Percentiles rank a stretch among this genome's conserved stretches.
Conservation (phyloP, 37 sponge, comb jelly and placozoan genomes). For the Spongilla lacustris region DNA sequence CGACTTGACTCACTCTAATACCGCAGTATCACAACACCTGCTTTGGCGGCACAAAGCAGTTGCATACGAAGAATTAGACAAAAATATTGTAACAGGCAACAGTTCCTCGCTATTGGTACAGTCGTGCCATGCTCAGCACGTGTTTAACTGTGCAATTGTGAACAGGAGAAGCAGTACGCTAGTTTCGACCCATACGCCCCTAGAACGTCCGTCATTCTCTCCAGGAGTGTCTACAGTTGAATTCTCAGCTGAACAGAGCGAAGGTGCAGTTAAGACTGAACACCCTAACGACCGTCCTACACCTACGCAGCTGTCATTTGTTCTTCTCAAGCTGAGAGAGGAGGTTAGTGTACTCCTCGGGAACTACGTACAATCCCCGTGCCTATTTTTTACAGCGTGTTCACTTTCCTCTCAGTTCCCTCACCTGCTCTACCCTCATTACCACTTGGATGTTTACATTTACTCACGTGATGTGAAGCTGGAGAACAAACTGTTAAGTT, state of each 20-base stretch:
- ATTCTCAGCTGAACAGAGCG: neutral
- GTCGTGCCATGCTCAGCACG: neutral
- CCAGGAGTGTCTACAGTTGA: neutral
- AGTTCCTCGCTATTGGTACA: neutral
- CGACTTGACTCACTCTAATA: neutral
- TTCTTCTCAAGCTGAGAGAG: conserved; percentile 72
- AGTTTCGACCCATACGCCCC: neutral
- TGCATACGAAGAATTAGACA: neutral
- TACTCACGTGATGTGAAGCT: conserved; percentile 53
- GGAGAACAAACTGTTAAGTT: conserved; percentile 37
- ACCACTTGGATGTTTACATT: conserved; percentile 27
- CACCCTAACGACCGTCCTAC: conserved; percentile 34
- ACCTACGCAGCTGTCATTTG: conserved; percentile 53
- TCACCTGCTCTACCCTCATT: conserved; percentile 63
- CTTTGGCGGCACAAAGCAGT: neutral
- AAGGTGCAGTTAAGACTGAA: neutral
- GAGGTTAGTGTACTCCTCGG: conserved; percentile 43
- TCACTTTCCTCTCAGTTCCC: conserved; percentile 40
- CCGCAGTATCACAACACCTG: neutral
- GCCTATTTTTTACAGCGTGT: neutral
- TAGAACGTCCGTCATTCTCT: neutral
- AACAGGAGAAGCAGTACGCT: neutral
- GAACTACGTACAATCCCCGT: neutral
- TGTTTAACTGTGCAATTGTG: neutral
- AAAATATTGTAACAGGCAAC: neutral